phyloP scores from a whole-genome alignment of 2,888 invertebrate genomes.

The Drosophila monieri region DNA sequence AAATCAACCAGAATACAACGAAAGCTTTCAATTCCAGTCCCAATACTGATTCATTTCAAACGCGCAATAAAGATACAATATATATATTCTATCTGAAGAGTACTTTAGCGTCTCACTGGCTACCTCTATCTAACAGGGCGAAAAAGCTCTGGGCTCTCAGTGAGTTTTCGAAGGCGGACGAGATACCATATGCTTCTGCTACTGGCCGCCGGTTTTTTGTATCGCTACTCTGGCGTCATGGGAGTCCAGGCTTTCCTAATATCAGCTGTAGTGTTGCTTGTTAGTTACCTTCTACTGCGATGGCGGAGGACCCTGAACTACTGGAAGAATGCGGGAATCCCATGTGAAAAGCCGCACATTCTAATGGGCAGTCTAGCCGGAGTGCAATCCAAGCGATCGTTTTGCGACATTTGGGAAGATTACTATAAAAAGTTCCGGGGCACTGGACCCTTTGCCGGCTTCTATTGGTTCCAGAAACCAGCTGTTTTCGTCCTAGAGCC shows the following conservation, averaged over 20 bases:
- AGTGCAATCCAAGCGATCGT: constrained; percentile 41
- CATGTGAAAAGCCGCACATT: constrained; percentile 60
- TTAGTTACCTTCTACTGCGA: constrained; percentile 50
- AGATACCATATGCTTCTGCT: background rate
- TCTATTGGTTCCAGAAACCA: constrained; percentile 74
- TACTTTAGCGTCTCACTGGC: background rate
- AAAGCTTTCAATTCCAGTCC: background rate
- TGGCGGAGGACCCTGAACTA: constrained; percentile 44
- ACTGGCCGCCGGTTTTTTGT: background rate
- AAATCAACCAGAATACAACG: no score
- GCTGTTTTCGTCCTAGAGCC: constrained; percentile 60
- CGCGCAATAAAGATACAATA: constrained; percentile 2
- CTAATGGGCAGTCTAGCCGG: constrained; percentile 67
- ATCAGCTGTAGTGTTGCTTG: constrained; percentile 31
- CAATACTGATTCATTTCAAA: background rate
- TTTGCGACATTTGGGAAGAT: constrained; percentile 42
- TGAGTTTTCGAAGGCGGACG: background rate
- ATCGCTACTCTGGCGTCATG: constrained; percentile 22
- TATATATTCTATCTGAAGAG: background rate
- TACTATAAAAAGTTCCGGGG: constrained; percentile 62
- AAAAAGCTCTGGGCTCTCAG: constrained; percentile 15
- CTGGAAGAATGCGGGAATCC: constrained; percentile 56
- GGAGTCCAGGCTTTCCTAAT: constrained; percentile 25
- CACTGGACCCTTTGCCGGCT: constrained; percentile 70
- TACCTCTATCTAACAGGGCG: background rate